A percentile compares a stretch with the other conserved stretches of the same genome.
These are phyloP conservation scores for Tetragonula carbonaria DNA, from an alignment of 2,888 invertebrate species.

Conservation along the genomic window DNA sequence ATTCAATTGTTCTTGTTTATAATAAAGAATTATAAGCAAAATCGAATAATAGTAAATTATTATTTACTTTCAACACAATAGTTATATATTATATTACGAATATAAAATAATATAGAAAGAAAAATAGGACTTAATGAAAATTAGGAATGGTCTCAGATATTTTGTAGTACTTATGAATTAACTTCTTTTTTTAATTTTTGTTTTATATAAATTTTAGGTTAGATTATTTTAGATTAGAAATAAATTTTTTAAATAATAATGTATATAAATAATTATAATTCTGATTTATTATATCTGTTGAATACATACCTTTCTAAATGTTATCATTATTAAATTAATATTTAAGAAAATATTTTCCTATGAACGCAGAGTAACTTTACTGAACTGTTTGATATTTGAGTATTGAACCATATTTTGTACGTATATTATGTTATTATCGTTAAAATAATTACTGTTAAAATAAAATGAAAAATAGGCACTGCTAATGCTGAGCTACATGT, in stretches of 20 bases:
- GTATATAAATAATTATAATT: not conserved
- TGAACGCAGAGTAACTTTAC: not conserved
- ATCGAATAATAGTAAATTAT: no score
- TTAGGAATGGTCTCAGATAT: no score
- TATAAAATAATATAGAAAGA: no score
- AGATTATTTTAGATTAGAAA: not conserved
- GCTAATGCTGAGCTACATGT: not conserved
- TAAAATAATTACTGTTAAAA: not conserved
- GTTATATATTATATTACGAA: no score
- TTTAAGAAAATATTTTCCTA: not conserved
- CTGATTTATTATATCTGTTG: not conserved
- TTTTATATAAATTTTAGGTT: conserved; percentile 25
- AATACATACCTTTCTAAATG: not conserved
- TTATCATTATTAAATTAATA: not conserved
- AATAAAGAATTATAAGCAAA: no score
- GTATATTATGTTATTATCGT: not conserved
- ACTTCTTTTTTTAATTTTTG: not conserved
- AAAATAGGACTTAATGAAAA: no score
- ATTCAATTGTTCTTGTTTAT: no score
- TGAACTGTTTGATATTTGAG: no score
- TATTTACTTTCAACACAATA: no score
- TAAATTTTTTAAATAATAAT: not conserved
- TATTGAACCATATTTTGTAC: not conserved
- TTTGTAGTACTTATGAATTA: not conserved
- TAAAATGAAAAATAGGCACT: not conserved